These are phyloP conservation scores for Hybognathus amarus DNA, from an alignment of 2,797 vertebrate species.

Conservation along the genomic window DNA sequence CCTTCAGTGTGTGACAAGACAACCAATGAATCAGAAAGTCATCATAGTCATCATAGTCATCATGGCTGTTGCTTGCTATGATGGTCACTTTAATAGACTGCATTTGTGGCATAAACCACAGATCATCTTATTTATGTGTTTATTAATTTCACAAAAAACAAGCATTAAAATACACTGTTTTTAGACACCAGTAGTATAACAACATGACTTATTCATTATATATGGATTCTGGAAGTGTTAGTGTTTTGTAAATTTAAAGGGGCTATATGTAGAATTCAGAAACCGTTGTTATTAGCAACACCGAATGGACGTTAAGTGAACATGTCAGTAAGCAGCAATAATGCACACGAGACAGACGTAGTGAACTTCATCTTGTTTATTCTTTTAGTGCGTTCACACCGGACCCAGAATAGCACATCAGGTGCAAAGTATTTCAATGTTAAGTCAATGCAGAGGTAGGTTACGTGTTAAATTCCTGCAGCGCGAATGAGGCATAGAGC, in stretches of 20 bases:
- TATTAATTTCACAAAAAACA: background rate
- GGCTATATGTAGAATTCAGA: no score
- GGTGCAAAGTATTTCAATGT: no score
- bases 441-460: no score
- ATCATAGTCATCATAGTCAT: background rate
- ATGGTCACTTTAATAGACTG: background rate
- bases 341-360: no score
- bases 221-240: background rate
- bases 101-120: background rate
- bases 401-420: no score
- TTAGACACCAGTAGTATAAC: background rate
- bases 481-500: no score
- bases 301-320: no score
- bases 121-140: background rate
- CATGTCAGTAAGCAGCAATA: no score
- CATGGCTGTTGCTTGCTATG: background rate
- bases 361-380: no score
- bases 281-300: no score
- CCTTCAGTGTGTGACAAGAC: conserved; percentile 6
- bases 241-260: background rate
- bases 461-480: no score
- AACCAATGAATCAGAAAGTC: conserved; percentile 17
- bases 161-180: background rate
- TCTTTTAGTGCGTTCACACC: no score
- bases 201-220: background rate